Percentiles rank a stretch among this genome's conserved stretches.
Evolutionary conservation across 1,140 invertebrate species (phyloP).

Genomic region (Nymphalis io): DNA sequence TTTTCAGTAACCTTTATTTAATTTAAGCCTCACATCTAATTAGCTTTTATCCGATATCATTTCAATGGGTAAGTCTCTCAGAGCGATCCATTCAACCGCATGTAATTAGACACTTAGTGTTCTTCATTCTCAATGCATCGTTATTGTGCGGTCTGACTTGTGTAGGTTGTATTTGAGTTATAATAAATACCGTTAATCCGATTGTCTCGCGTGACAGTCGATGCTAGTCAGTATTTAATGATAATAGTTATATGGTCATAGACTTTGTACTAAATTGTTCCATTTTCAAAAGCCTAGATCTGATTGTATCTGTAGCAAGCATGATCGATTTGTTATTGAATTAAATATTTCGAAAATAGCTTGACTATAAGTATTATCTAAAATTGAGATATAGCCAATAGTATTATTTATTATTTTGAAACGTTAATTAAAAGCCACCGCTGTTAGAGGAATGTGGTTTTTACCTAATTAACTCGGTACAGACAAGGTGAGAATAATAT

Average conservation of each 20-base stretch:
- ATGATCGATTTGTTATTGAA: too few species aligned
- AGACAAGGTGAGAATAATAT: neutral
- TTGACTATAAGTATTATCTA: too few species aligned
- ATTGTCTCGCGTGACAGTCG: conserved; percentile 26
- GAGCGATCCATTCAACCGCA: conserved; percentile 50
- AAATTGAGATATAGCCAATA: too few species aligned
- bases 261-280: too few species aligned
- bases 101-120: conserved; percentile 58
- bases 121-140: conserved; percentile 58
- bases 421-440: too few species aligned
- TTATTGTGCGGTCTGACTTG: conserved; percentile 29
- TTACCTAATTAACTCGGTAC: neutral
- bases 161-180: conserved; percentile 30
- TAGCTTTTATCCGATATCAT: conserved; percentile 56
- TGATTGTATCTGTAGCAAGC: too few species aligned
- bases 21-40: conserved; percentile 52
- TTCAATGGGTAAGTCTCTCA: conserved; percentile 58
- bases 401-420: too few species aligned
- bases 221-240: conserved; percentile 5
- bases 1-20: conserved; percentile 24
- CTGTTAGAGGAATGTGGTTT: neutral
- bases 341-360: too few species aligned
- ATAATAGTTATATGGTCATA: neutral
- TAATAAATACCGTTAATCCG: conserved; percentile 24
- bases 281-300: too few species aligned